Evolutionary conservation across 2,113 vertebrate species (phyloP), one percentile per base, ranked within the genome.

Genomic region (Platysternon megacephalum): DNA sequence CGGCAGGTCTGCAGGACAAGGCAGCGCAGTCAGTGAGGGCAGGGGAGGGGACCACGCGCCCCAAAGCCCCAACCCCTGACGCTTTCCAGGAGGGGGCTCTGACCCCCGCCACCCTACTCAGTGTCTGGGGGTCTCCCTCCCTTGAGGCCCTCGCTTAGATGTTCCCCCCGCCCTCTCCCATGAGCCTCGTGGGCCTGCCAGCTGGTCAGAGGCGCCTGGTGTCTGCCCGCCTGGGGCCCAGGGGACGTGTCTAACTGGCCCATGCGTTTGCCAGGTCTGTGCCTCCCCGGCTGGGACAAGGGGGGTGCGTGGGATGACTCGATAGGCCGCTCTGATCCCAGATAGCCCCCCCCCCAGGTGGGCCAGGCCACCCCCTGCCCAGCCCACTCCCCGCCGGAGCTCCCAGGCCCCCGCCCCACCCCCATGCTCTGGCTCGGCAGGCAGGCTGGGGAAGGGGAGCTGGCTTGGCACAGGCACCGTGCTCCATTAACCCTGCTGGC

Each of bases 1-100:
- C 93, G 99, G 99, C 95, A 99, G 96, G 89, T 99, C 99, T 99
- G 97, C 0, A 4, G 86, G 79, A 49, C 80, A 90, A n/a, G 28
- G 0, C 1, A 48, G n/a, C 0, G 2, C 56, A 24, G 55, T 79
- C 32, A 17, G n/a, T 0, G 1, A 0, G 0, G 19, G 81, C 49
- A 89, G 42, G 6, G 24, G 29, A 14, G 72, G 2, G 17, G 53
- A 24, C 7, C 6, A 29, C 35, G 17, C 8, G 6, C 26, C 55
- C 55, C 39, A 8, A 6, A 19, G 35, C 35, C 58, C 29, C 32
- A 65, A 3, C 58, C 58, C 61, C 32, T 4, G 35, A 35, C 12
- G 29, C 58, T 32, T 6, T 16, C 32, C 32, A 35, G 61, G 14
- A 17, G 32, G 32, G 61, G 32, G 14, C 61, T 68, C 32, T 68